Evolutionary conservation across 2,888 invertebrate species (phyloP), one percentile per base, ranked within the genome.

Genomic region (Cepaea hortensis): DNA sequence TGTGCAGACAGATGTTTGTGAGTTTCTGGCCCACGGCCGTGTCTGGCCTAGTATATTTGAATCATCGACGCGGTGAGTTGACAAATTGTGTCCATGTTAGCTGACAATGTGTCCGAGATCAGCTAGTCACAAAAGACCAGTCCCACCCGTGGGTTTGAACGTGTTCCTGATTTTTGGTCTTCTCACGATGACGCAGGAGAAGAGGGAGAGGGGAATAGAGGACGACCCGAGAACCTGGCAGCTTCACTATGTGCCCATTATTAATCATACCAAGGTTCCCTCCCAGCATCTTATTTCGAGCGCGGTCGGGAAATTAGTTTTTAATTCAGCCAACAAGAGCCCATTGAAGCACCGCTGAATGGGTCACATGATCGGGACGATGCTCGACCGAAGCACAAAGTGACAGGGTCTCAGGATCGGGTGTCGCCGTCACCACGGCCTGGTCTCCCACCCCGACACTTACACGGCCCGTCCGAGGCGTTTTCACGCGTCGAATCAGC

Each of bases 261-360:
- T 85, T 85, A 85, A 72, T 61, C 50, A 65, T 55, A 79, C 79
- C 79, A 18, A 85, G 79, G 50, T 85, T 73, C 73, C 85, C 81
- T 72, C 85, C 85, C 85, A 70, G 81, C 81, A 62, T 61, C 85
- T 81, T 62, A 73, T 62, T 55, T 72, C 81, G 73, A 15, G 81
- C 85, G 85, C 80, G 75, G 77, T 73, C 75, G 72, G 80, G 88
- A 88, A 89, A 89, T 89, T 86, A 88, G 89, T 88, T 89, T 89
- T 89, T 89, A 89, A 89, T 88, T 89, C 89, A 89, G 86, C 88
- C 88, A 85, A 86, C 89, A 88, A 88, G 85, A 77, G 77, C 81
- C 80, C 81, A 85, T 85, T 85, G 61, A 85, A 62, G 23, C 68
- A 18, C 70, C n/a, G 20, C 76, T 85, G 79, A 85, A 85, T 65